Evolutionary conservation across 2,797 vertebrate species (phyloP), one percentile per base, ranked within the genome.

Genomic region (Semaprochilodus insignis): DNA sequence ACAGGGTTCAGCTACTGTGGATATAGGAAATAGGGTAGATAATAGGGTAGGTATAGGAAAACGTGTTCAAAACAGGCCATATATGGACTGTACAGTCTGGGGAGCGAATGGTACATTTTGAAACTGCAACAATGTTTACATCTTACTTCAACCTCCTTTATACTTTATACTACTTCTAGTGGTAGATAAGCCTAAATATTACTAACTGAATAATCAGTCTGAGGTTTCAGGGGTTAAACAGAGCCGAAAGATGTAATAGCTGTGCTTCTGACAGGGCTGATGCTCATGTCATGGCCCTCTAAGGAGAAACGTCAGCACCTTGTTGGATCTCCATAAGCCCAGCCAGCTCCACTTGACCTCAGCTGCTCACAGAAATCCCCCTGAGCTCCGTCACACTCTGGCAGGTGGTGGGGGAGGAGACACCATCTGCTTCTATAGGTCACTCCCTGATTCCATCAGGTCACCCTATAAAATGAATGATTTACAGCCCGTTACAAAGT

Each of bases 371-470:
- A 67, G 60, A 31, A 65, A 75, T 75, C 59, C 63, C 76, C 57
- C 44, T 25, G 54, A 69, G 81, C 55, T 48, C 69, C 44, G 16
- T 51, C 44, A 52, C 69, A 76, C 67, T 76, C 67, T 34, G 76
- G 44, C 85, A 78, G 82, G 80, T 72, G 76, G 66, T 79, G 72
- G 51, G 80, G 66, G 31, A 34, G 76, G 83, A 82, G 31, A 77
- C 59, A 69, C 83, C 77, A 82, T 84, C 80, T 85, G 83, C 51
- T 82, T 73, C 63, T 25, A 57, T 67, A 77, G 76, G 69, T 82
- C 69, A 69, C 17, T 52, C 57, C 59, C 70, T 23, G 19, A 71
- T 77, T 77, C 44, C 27, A 21, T 71, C 6, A 70, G 23, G 54
- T 52, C 25, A 51, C 10, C 21, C 31, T 6, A 71, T 77, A 44